A percentile compares a stretch with the other conserved stretches of the same genome.
Conservation (phyloP, 2,113 vertebrate genomes). For the Sialia sialis region DNA sequence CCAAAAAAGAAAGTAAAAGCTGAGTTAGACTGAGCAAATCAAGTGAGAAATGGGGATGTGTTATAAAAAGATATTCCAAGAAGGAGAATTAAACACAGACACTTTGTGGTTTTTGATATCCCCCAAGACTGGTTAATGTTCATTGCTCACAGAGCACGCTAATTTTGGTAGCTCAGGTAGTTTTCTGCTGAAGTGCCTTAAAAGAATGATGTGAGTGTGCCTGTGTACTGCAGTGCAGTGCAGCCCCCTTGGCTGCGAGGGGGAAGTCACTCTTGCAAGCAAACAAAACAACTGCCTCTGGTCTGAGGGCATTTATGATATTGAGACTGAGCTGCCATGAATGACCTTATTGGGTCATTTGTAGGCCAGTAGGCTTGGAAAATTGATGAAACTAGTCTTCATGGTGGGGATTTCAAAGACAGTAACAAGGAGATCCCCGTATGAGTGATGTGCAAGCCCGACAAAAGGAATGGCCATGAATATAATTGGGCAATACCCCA, state of each 20-base stretch:
- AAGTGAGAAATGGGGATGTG: neutral
- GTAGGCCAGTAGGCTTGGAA: constrained; percentile 27
- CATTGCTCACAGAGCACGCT: accelerated
- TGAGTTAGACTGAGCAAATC: neutral
- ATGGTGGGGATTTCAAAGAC: constrained; percentile 27
- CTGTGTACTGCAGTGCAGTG: neutral
- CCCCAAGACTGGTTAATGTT: neutral
- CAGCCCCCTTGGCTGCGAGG: neutral
- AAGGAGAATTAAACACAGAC: neutral
- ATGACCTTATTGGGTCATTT: constrained; percentile 48
- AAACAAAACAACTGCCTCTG: neutral
- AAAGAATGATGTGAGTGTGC: neutral
- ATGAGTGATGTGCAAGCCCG: constrained; percentile 39
- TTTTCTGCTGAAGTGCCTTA: neutral
- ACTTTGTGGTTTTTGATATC: neutral
- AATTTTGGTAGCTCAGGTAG: neutral
- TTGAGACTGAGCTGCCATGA: neutral
- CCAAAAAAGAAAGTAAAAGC: neutral
- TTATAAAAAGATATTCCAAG: neutral
- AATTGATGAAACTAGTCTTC: constrained; percentile 50
- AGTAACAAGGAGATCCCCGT: constrained; percentile 40
- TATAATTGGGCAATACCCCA: constrained; percentile 10
- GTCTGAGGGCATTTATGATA: neutral
- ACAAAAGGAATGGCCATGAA: constrained; percentile 19
- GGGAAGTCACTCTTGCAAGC: neutral